A percentile compares a stretch with the other conserved stretches of the same genome.
phyloP scores from a whole-genome alignment of 2,113 vertebrate species.

The Rhinichthys klamathensis region DNA sequence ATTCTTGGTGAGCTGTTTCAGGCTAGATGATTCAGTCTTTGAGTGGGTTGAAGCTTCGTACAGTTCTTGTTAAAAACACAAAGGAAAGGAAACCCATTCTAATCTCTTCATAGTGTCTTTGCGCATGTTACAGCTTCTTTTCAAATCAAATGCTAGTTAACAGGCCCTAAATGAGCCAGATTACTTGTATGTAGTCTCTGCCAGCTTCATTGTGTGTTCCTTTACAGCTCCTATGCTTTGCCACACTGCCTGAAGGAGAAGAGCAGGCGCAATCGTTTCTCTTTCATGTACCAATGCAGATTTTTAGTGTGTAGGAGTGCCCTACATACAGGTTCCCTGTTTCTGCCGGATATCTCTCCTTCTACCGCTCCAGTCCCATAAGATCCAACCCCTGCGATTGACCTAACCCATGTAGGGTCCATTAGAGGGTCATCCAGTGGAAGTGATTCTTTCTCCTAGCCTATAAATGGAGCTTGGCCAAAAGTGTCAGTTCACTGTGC shows the following conservation, averaged over 20 bases:
- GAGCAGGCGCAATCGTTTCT: background rate
- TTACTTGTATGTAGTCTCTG: background rate
- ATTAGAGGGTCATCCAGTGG: background rate
- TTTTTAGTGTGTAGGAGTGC: slow-evolving; percentile 52
- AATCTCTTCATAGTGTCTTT: background rate
- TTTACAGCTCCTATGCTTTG: slow-evolving; percentile 1
- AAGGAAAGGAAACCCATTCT: slow-evolving; percentile 8
- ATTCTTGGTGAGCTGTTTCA: slow-evolving; percentile 16
- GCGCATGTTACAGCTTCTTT: background rate
- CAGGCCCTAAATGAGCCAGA: background rate
- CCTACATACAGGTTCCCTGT: slow-evolving; percentile 50
- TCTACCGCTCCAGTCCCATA: background rate
- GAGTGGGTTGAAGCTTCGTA: slow-evolving; percentile 11
- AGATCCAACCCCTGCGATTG: background rate
- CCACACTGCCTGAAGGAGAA: slow-evolving; percentile 31
- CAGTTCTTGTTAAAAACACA: background rate
- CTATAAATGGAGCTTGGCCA: slow-evolving; percentile 33
- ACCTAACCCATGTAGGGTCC: slow-evolving; percentile 24
- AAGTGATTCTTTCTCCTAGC: slow-evolving; percentile 29
- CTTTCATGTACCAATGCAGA: slow-evolving; percentile 32
- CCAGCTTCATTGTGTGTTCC: background rate
- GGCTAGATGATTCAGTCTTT: slow-evolving; percentile 27
- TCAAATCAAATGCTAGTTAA: background rate
- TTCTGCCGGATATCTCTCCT: slow-evolving; percentile 32
- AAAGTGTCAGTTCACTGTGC: slow-evolving; percentile 25